phyloP scores from a whole-genome alignment of 1,140 invertebrate genomes.

The Drosophila willistoni region DNA sequence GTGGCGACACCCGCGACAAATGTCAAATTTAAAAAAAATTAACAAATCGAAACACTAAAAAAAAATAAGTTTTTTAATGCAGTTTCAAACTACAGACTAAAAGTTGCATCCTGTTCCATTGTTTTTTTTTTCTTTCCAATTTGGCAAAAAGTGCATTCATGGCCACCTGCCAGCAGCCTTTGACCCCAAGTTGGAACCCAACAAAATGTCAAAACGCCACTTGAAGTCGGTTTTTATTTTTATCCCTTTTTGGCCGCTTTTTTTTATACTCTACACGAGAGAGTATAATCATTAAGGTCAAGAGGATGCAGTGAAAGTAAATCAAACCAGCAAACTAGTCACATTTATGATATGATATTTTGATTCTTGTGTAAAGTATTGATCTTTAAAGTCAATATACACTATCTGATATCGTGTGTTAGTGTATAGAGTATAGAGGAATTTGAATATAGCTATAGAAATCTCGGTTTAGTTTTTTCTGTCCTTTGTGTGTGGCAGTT shows the following conservation, averaged over 20 bases:
- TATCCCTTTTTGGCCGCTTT: background rate
- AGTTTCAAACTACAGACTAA: conserved; percentile 40
- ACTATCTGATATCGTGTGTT: too few species aligned
- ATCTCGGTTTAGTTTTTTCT: conserved; percentile 7
- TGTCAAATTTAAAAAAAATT: too few species aligned
- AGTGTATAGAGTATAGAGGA: background rate
- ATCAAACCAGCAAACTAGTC: too few species aligned
- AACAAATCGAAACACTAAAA: conserved; percentile 7
- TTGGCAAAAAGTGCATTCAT: conserved; percentile 48
- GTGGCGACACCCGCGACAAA: too few species aligned
- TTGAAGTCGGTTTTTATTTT: conserved; percentile 60
- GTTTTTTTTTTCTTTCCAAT: conserved; percentile 47
- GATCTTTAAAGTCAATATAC: too few species aligned
- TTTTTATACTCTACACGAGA: background rate
- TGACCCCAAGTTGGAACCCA: conserved; percentile 51
- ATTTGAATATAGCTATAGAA: background rate
- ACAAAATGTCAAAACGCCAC: conserved; percentile 68
- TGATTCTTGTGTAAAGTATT: too few species aligned
- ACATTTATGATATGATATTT: too few species aligned
- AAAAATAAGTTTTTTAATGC: conserved; percentile 43
- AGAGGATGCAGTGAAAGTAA: too few species aligned
- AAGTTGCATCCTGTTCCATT: conserved; percentile 46
- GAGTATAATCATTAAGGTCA: background rate
- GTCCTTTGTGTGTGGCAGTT: conserved; percentile 47
- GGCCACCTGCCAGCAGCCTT: conserved; percentile 14